Conservation (phyloP, 2,888 invertebrate species). For the Pseudolycoriella hygida region DNA sequence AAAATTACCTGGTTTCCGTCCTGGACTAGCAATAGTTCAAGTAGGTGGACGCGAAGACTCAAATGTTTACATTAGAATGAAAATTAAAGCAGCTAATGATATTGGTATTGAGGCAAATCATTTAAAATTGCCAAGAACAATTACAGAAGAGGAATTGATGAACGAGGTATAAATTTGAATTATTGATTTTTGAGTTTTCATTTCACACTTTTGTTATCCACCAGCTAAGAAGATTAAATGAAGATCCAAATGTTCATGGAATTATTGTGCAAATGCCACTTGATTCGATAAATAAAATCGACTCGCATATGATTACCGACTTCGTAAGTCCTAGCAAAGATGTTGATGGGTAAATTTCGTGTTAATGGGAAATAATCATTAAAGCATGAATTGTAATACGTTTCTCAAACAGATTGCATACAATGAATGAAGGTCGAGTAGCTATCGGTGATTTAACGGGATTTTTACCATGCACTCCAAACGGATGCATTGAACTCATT, state of each 20-base stretch:
- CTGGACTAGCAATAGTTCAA: constrained; percentile 81
- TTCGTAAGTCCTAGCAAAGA: constrained; percentile 79
- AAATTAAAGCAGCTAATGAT: constrained; percentile 77
- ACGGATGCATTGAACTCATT: constrained; percentile 85
- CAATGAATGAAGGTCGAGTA: constrained; percentile 82
- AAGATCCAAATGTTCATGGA: constrained; percentile 71
- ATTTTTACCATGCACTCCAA: constrained; percentile 92
- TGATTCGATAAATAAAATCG: constrained; percentile 65
- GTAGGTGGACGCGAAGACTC: constrained; percentile 95
- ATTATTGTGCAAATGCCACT: constrained; percentile 95
- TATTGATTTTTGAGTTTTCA: constrained; percentile 2
- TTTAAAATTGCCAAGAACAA: constrained; percentile 57
- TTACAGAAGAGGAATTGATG: constrained; percentile 52
- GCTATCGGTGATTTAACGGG: constrained; percentile 78
- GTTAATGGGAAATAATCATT: background rate
- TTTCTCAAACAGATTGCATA: constrained; percentile 46
- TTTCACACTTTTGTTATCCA: too few species aligned
- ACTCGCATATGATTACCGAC: constrained; percentile 75
- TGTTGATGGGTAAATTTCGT: constrained; percentile 81
- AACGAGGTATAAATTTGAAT: constrained; percentile 17
- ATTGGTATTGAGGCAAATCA: constrained; percentile 77
- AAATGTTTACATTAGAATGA: constrained; percentile 95
- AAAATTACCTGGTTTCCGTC: constrained; percentile 41
- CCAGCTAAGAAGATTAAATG: constrained; percentile 46
- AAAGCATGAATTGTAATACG: background rate